Evolutionary conservation across 2,888 invertebrate genomes (phyloP).

Genomic region (Gymnosoma rotundatum): DNA sequence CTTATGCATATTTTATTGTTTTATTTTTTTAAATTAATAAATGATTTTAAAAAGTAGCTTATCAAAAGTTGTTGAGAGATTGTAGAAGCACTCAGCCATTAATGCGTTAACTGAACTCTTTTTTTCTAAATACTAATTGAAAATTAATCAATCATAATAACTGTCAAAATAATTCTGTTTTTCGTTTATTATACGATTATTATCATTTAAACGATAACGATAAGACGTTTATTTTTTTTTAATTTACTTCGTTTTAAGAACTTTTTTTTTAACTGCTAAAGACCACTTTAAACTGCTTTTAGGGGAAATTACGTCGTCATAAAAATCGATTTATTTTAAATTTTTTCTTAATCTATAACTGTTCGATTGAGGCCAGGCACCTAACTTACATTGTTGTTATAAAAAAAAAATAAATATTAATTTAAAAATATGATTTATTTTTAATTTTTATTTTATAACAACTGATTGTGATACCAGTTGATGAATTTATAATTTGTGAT

Average conservation of each 20-base stretch:
- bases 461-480: conserved; percentile 59
- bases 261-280: neutral
- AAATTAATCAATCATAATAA: conserved; percentile 82
- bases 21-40: neutral
- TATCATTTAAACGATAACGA: conserved; percentile 41
- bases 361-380: conserved; percentile 1
- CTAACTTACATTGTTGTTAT: neutral
- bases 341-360: conserved; percentile 13
- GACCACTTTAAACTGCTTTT: conserved; percentile 17
- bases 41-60: neutral
- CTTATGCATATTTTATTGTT: too few relatives aligned
- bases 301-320: too few relatives aligned
- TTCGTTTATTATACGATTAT: conserved; percentile 45
- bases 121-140: conserved; percentile 75
- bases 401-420: conserved; percentile 25
- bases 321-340: conserved; percentile 7
- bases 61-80: neutral
- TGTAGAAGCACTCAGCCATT: neutral
- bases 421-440: conserved; percentile 65
- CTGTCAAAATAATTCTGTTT: conserved; percentile 75
- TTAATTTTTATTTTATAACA: conserved; percentile 65
- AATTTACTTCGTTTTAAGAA: conserved; percentile 1
- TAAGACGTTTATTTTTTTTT: conserved; percentile 40
- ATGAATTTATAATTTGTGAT: conserved; percentile 66
- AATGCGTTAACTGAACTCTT: conserved; percentile 18